Percentiles rank a stretch among this genome's conserved stretches.
These are phyloP conservation scores for Carcina quercana DNA, from an alignment of 2,888 invertebrate genomes.

Conservation along the genomic window DNA sequence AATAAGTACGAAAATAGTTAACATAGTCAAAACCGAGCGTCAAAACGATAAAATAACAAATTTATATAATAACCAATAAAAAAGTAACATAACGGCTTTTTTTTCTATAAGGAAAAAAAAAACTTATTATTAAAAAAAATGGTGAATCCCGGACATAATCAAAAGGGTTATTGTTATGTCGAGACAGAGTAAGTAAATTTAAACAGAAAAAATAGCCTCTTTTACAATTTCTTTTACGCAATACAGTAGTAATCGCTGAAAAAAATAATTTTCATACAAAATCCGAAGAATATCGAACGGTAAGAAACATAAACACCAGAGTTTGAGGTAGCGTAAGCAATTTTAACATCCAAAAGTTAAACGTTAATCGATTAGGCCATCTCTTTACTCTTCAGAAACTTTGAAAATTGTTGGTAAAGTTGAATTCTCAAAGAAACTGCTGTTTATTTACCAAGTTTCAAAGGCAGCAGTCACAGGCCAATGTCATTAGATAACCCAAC, in stretches of 20 bases:
- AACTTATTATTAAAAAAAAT: no score
- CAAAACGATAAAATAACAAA: no score
- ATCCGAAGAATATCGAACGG: neutral
- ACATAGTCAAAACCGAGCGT: no score
- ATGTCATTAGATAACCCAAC: slow-evolving; percentile 15
- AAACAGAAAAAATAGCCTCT: neutral
- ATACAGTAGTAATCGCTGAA: neutral
- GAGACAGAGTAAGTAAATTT: neutral
- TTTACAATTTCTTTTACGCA: no score
- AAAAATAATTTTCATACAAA: neutral
- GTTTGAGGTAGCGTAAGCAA: slow-evolving; percentile 1
- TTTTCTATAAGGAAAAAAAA: no score
- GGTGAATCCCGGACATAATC: no score
- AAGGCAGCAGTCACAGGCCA: slow-evolving; percentile 10
- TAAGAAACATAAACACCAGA: neutral
- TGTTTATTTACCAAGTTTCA: slow-evolving; percentile 19
- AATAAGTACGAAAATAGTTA: no score
- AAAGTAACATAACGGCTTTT: no score
- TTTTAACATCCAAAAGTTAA: neutral
- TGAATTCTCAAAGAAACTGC: slow-evolving; percentile 13
- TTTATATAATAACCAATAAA: no score
- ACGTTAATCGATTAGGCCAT: neutral
- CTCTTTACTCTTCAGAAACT: slow-evolving; percentile 3
- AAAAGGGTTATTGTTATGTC: no score
- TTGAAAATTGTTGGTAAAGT: slow-evolving; percentile 5